A percentile compares a stretch with the other conserved stretches of the same genome.
These are phyloP conservation scores for Drosophila serrata DNA, from an alignment of 1,140 invertebrate genomes.

Conservation along the genomic window DNA sequence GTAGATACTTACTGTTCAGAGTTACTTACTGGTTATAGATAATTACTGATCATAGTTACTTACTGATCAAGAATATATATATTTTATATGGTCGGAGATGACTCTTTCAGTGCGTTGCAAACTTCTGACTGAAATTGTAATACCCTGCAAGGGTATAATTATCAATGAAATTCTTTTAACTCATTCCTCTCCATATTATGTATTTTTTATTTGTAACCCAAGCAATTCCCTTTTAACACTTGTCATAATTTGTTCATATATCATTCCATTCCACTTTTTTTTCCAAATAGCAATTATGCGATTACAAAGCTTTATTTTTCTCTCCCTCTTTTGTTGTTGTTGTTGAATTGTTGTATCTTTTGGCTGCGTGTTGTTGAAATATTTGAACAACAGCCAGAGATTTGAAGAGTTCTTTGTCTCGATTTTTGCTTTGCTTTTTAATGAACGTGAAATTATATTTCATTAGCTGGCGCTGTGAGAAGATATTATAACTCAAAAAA, in stretches of 20 bases:
- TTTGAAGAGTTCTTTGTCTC: conserved; percentile 17
- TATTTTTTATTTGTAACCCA: neutral
- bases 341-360: conserved; percentile 2
- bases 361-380: conserved; percentile 26
- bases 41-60: no score
- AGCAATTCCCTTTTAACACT: conserved; percentile 47
- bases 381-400: neutral
- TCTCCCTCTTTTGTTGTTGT: neutral
- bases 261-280: conserved; percentile 22
- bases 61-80: no score
- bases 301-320: conserved; percentile 37
- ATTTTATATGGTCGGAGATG: no score
- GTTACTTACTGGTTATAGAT: no score
- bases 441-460: conserved; percentile 79
- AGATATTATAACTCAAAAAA: conserved; percentile 19
- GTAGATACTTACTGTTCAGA: no score
- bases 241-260: conserved; percentile 50
- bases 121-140: no score
- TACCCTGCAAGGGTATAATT: no score
- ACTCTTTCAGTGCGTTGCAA: no score
- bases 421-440: conserved; percentile 17
- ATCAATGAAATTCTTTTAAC: neutral
- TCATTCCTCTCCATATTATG: neutral
- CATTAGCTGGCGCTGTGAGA: conserved; percentile 46
- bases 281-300: conserved; percentile 41